A percentile compares a stretch with the other conserved stretches of the same genome.
Conservation (phyloP, 2,797 vertebrate genomes). For the Aplochiton taeniatus region DNA sequence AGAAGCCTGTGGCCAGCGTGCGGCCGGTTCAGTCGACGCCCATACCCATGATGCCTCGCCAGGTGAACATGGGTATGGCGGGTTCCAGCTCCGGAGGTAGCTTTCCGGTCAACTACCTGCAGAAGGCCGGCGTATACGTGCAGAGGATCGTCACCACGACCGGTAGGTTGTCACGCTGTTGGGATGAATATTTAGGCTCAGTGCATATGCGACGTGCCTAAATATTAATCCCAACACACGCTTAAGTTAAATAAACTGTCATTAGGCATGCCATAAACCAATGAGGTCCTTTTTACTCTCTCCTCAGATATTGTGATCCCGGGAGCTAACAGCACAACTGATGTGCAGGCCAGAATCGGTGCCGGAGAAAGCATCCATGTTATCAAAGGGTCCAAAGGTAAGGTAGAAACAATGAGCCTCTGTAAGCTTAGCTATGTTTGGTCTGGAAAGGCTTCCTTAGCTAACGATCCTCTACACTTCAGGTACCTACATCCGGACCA, state of each 20-base stretch:
- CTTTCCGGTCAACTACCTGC: constrained; percentile 94
- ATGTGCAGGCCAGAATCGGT: constrained; percentile 94
- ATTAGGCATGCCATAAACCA: not conserved
- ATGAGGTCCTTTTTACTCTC: constrained; percentile 9
- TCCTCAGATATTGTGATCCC: constrained; percentile 95
- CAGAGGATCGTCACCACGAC: constrained; percentile 98
- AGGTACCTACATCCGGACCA: constrained; percentile 98
- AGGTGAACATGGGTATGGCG: constrained; percentile 83
- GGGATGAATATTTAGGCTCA: not conserved
- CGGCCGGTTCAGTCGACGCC: constrained; percentile 97
- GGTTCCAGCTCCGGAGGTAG: constrained; percentile 83
- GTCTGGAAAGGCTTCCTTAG: not conserved
- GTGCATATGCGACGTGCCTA: too few relatives aligned
- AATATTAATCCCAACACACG: too few relatives aligned
- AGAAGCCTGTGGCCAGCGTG: constrained; percentile 95
- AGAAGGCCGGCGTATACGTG: constrained; percentile 94
- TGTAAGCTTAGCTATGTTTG: not conserved
- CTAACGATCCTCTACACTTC: not conserved
- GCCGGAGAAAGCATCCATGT: constrained; percentile 98
- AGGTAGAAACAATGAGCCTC: not conserved
- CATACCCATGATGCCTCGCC: constrained; percentile 98
- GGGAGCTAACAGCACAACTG: constrained; percentile 92
- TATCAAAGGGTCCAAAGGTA: constrained; percentile 97
- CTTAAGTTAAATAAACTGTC: too few relatives aligned
- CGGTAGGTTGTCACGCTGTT: constrained; percentile 66